Base-by-base conservation (phyloP, 2,113 vertebrate genomes). In the Centropus unirufus region DNA sequence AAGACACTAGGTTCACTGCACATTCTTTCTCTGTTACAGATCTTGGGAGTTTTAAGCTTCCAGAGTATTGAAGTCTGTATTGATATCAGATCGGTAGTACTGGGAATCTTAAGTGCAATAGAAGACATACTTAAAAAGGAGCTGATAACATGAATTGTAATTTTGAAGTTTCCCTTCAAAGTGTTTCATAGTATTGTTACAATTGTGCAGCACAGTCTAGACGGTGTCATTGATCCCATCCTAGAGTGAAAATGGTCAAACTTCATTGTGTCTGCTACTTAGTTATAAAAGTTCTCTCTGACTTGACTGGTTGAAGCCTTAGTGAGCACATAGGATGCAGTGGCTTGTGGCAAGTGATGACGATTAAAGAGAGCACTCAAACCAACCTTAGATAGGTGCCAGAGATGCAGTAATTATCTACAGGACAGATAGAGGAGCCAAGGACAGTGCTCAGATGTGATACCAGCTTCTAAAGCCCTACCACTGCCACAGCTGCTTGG, bases 401-500 rank as follows among this genome's bases (percentile, higher is more conserved):
- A 89, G 68, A 32, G 36, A 44, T 0, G 0, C 51, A 21, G 57
- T 64, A 18, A 7, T 34, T 92, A 39, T 74, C 85, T 51, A 61
- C 81, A 89, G 66, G 36, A 90, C 63, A 58, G 44, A 7, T 73
- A 80, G 40, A 78, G 20, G 11, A 88, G 80, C 59, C 79, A 90
- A 83, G 55, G 74, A 62, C 19, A 27, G 8, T 58, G 13, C 47
- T 86, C 67, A 88, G 88, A 69, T 67, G 29, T 67, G 46, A 70
- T 18, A 92, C 32, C 70, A 92, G 13, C 68, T 78, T 67, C 72
- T 70, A 83, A 83, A 95, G 47, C 26, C 29, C 23, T 92, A 83
- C 68, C 91, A 93, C n/a, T 59, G 64, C 14, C 76, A 89, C 76
- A 90, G 91, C 72, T 97, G 80, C 73, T 89, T 68, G 34, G 18